Conservation (phyloP, 2,888 invertebrate genomes). For the Brachypalpus laphriformis region DNA sequence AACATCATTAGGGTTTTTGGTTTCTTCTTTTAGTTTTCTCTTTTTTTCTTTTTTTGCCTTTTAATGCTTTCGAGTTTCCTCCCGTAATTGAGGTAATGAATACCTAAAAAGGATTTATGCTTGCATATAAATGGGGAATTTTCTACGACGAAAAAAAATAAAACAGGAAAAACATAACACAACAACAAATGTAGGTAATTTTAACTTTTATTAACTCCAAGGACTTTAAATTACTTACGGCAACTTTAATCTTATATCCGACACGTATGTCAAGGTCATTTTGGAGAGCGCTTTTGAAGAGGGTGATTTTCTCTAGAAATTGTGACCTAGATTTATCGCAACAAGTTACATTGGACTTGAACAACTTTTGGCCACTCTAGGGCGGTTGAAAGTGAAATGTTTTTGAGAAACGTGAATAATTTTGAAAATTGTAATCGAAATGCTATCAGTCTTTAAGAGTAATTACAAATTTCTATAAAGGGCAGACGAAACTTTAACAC, state of each 20-base stretch:
- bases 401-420: not conserved
- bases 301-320: not conserved
- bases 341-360: not conserved
- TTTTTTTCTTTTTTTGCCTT: not conserved
- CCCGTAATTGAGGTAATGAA: conserved; percentile 50
- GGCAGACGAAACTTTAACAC: too few species aligned
- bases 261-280: not conserved
- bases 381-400: not conserved
- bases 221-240: not conserved
- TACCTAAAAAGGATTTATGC: conserved; percentile 35
- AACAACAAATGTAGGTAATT: conserved; percentile 3
- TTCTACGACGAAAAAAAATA: not conserved
- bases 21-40: not conserved
- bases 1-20: conserved; percentile 54
- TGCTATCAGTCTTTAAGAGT: too few species aligned
- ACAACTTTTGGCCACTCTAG: not conserved
- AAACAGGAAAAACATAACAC: not conserved
- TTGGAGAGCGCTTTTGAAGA: not conserved
- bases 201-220: not conserved
- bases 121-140: conserved; percentile 33
- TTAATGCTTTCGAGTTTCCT: conserved; percentile 16
- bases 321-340: not conserved
- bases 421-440: not conserved
- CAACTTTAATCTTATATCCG: not conserved
- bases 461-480: too few species aligned